Evolutionary conservation across 2,888 invertebrate genomes (phyloP), one percentile per base, ranked within the genome.

Genomic region (Caenorhabditis zanzibari): DNA sequence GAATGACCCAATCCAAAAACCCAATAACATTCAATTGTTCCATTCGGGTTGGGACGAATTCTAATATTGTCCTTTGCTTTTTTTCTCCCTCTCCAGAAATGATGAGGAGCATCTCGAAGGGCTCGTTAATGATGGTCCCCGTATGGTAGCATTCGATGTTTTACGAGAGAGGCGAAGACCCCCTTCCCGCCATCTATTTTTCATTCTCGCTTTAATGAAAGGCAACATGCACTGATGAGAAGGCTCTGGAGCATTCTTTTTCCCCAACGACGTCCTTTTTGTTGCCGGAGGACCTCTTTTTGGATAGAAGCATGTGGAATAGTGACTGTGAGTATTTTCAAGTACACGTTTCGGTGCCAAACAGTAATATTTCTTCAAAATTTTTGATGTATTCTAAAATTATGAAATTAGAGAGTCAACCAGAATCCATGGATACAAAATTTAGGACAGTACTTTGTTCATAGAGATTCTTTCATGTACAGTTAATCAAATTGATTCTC

Each of bases 61-160:
- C 75, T 56, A 75, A 66, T 56, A 64, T 32, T 52, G 52, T 64
- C 19, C 24, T 58, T 73, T 35, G 47, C 24, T 56, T 54, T 54
- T 49, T n/a, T 56, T 35, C 24, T 63, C 26, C 35, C 26, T 35
- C 44, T 58, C 32, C 32, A 54, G n/a, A 73, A 26, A 58, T 56
- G 26, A 38, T 26, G 47, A 66, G 58, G 44, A 68, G 47, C 47
- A 47, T 19, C 19, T 32, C 19, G 32, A 52, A 66, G 32, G 16
- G 52, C 68, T 76, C 76, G 76, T 76, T 76, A 76, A 76, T 52
- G 76, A 76, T 76, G 68, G 68, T 76, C 52, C 75, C 75, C 68
- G 76, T 76, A 76, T 76, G 68, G 76, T 76, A 76, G 75, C 58
- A 76, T 66, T 76, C 75, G 68, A 68, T 76, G 66, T 74, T 76